Percentiles rank a stretch among this genome's conserved stretches.
Evolutionary conservation across 2,888 invertebrate species (phyloP).

Genomic region (Tridacna crocea): DNA sequence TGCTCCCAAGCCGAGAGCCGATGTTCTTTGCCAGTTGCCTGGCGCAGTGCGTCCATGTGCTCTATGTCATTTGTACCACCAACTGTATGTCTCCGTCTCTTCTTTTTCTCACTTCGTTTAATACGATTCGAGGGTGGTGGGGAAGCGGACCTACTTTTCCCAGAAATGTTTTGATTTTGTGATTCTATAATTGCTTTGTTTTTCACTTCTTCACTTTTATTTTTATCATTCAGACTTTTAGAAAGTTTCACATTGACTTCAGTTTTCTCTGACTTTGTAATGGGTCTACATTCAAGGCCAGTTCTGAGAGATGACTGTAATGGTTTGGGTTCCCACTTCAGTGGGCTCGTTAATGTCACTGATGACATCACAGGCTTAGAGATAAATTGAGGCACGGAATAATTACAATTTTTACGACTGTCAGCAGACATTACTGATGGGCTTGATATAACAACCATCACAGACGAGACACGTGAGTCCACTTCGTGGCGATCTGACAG

Average conservation of each 20-base stretch:
- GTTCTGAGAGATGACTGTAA: conserved; percentile 27
- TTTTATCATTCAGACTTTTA: conserved; percentile 50
- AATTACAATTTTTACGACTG: conserved; percentile 42
- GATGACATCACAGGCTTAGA: conserved; percentile 45
- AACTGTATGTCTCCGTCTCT: conserved; percentile 92
- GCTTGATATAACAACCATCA: conserved; percentile 61
- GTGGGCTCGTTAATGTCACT: conserved; percentile 24
- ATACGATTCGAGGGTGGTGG: conserved; percentile 56
- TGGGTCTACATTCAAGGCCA: conserved; percentile 56
- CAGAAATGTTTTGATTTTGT: conserved; percentile 5
- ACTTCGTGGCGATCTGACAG: conserved; percentile 22
- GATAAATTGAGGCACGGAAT: conserved; percentile 45
- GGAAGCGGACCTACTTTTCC: conserved; percentile 52
- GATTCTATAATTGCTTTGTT: conserved; percentile 13
- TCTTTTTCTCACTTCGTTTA: conserved; percentile 62
- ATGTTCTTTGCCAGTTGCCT: conserved; percentile 55
- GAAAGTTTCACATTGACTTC: conserved; percentile 70
- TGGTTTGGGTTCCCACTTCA: conserved; percentile 38
- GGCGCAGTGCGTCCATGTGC: conserved; percentile 85
- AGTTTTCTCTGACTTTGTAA: conserved; percentile 73
- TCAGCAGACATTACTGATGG: conserved; percentile 63
- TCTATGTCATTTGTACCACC: conserved; percentile 96
- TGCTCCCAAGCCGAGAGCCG: conserved; percentile 82
- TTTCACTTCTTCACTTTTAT: conserved; percentile 6
- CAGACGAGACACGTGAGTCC: conserved; percentile 56